These are phyloP conservation scores for Tuberolachnus salignus DNA, from an alignment of 2,888 invertebrate species.

Conservation along the genomic window DNA sequence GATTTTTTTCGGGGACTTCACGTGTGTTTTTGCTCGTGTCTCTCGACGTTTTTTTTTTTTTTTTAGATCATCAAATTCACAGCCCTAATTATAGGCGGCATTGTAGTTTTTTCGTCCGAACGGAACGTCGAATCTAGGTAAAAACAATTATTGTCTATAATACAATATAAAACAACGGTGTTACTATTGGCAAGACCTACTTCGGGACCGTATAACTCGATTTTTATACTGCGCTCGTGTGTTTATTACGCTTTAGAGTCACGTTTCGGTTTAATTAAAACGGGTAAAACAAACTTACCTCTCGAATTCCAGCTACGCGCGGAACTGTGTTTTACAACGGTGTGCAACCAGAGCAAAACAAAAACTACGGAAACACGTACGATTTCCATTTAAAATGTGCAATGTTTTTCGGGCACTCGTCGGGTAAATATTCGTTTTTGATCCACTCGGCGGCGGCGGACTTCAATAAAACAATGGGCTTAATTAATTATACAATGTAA, in stretches of 20 bases:
- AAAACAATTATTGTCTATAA: neutral
- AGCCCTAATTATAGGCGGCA: too few species aligned
- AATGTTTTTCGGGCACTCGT: neutral
- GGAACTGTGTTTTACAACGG: neutral
- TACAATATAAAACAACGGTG: too few species aligned
- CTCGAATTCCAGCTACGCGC: constrained; percentile 26
- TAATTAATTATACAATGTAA: constrained; percentile 8
- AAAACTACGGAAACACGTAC: constrained; percentile 22
- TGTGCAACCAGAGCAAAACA: constrained; percentile 1
- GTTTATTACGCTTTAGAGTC: constrained; percentile 18
- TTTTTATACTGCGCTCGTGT: neutral
- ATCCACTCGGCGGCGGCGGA: neutral
- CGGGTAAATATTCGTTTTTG: neutral
- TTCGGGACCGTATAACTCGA: neutral
- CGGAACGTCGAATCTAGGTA: neutral
- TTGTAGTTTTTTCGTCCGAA: too few species aligned
- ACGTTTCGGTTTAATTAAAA: constrained; percentile 41
- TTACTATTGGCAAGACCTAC: neutral
- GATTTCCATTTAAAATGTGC: constrained; percentile 26
- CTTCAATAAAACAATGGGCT: constrained; percentile 17
- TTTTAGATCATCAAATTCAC: too few species aligned
- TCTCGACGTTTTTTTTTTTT: too few species aligned
- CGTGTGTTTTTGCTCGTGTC: too few species aligned
- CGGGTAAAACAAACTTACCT: constrained; percentile 41
- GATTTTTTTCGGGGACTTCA: too few species aligned